A percentile compares a stretch with the other conserved stretches of the same genome.
Evolutionary conservation across 2,113 vertebrate genomes (phyloP).

Genomic region (Toxotes jaculatrix): DNA sequence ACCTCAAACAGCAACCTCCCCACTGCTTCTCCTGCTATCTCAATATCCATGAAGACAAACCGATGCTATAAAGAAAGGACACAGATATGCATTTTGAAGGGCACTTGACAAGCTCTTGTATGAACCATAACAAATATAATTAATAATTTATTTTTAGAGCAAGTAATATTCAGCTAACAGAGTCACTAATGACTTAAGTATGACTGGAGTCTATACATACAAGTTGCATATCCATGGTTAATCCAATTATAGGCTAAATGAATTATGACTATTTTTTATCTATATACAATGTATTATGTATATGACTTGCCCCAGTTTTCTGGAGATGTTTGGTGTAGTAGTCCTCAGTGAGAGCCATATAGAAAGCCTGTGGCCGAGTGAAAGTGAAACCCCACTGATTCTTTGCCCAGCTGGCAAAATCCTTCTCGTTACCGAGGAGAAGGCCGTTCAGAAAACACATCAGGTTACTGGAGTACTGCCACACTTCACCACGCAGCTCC

Average conservation of each 20-base stretch:
- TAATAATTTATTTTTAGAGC: neutral
- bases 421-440: slow-evolving; percentile 87
- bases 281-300: neutral
- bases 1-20: slow-evolving; percentile 93
- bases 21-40: slow-evolving; percentile 75
- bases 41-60: slow-evolving; percentile 90
- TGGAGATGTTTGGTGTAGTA: slow-evolving; percentile 85
- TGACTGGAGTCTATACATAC: neutral
- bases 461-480: slow-evolving; percentile 85
- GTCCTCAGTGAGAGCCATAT: slow-evolving; percentile 83
- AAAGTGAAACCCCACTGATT: slow-evolving; percentile 83
- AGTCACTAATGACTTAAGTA: neutral
- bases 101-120: neutral
- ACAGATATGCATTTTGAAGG: neutral
- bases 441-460: slow-evolving; percentile 88
- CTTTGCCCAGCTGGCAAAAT: slow-evolving; percentile 86
- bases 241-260: neutral
- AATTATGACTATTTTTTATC: neutral
- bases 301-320: slow-evolving; percentile 86
- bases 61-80: slow-evolving; percentile 73
- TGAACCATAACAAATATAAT: neutral
- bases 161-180: neutral
- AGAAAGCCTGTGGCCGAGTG: slow-evolving; percentile 78
- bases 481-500: slow-evolving; percentile 89
- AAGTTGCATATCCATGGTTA: neutral